phyloP scores from a whole-genome alignment of 2,888 invertebrate species.

The Stegana nigrithorax region DNA sequence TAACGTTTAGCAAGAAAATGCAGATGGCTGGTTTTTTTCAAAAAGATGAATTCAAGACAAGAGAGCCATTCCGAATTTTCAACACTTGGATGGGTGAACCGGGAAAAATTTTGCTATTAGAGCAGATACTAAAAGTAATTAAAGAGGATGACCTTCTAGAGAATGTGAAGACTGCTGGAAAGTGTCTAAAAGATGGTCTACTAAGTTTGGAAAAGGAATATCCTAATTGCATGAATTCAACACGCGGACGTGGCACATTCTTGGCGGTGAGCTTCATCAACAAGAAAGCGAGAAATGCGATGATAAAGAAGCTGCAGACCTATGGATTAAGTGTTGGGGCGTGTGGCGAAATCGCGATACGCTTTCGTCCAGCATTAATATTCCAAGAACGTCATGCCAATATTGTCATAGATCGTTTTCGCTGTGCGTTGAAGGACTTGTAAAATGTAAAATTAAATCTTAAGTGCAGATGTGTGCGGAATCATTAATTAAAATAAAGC shows the following conservation, averaged over 20 bases:
- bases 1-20: conserved; percentile 99
- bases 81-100: conserved; percentile 99
- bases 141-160: conserved; percentile 81
- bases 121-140: conserved; percentile 85
- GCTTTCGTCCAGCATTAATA: conserved; percentile 89
- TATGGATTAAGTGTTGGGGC: conserved; percentile 84
- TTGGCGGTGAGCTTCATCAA: conserved; percentile 80
- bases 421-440: conserved; percentile 74
- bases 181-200: conserved; percentile 75
- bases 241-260: conserved; percentile 91
- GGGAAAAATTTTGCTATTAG: conserved; percentile 87
- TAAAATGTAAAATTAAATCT: no score
- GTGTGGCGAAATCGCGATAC: conserved; percentile 83
- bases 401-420: conserved; percentile 86
- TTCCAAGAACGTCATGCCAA: conserved; percentile 89
- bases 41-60: conserved; percentile 79
- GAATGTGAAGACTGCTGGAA: conserved; percentile 79
- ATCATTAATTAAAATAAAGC: no score
- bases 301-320: conserved; percentile 75
- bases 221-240: conserved; percentile 78
- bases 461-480: no score
- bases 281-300: conserved; percentile 77
- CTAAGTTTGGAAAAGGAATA: conserved; percentile 77
- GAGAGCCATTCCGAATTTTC: conserved; percentile 88
- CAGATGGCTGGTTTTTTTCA: conserved; percentile 94